These are phyloP conservation scores for Drosophila kohkoa DNA, from an alignment of 1,140 invertebrate species.

Conservation along the genomic window DNA sequence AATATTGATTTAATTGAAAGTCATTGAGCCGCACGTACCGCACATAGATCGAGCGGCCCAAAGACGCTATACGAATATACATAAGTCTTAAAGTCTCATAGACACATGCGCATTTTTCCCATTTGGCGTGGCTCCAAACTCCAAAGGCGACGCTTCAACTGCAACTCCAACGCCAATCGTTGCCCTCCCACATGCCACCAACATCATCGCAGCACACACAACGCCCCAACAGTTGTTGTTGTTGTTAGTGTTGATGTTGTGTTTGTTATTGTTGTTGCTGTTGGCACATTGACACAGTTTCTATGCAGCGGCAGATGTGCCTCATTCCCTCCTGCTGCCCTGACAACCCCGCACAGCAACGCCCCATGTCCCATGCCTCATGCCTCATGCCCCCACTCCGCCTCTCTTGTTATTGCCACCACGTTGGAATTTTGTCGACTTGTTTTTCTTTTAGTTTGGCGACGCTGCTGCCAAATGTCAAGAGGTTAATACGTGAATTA, in stretches of 20 bases:
- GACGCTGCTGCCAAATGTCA: conserved; percentile 80
- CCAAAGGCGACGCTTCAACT: conserved; percentile 56
- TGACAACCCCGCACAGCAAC: background rate
- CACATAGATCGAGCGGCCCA: conserved; percentile 40
- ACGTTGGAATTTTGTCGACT: conserved; percentile 79
- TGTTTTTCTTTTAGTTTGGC: conserved; percentile 68
- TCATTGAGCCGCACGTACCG: conserved; percentile 79
- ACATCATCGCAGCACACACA: conserved; percentile 46
- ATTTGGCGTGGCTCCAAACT: conserved; percentile 70
- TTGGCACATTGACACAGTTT: conserved; percentile 80
- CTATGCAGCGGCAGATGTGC: conserved; percentile 74
- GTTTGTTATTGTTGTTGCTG: conserved; percentile 5
- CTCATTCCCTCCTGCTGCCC: conserved; percentile 30
- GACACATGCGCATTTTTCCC: conserved; percentile 47
- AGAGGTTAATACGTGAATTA: conserved; percentile 84
- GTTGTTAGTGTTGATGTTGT: conserved; percentile 20
- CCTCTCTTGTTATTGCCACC: conserved; percentile 20
- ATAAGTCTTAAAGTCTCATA: conserved; percentile 3
- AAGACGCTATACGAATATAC: conserved; percentile 3
- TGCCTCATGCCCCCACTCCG: too few species aligned
- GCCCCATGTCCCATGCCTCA: background rate
- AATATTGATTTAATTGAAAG: conserved; percentile 84
- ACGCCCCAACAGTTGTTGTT: conserved; percentile 62
- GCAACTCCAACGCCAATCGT: conserved; percentile 27
- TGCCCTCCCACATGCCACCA: conserved; percentile 76